These are phyloP conservation scores for Nesogale talazaci DNA, from an alignment of 2,113 vertebrate species.

Conservation along the genomic window DNA sequence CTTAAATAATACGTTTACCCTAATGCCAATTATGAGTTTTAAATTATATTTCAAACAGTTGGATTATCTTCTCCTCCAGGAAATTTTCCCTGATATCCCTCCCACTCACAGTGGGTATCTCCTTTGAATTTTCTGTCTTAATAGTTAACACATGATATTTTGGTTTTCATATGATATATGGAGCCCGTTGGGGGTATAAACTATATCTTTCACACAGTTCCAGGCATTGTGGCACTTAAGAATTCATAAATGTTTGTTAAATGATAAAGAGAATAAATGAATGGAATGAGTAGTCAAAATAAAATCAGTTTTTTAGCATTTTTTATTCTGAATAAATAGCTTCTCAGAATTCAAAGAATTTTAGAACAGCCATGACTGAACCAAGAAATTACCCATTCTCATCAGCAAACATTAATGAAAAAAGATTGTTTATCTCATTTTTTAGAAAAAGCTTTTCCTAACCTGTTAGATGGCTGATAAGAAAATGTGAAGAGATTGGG, in stretches of 20 bases:
- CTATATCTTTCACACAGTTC: conserved; percentile 22
- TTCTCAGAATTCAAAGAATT: conserved; percentile 66
- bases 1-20: conserved; percentile 24
- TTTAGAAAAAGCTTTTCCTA: conserved; percentile 75
- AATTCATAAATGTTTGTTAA: conserved; percentile 60
- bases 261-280: conserved; percentile 60
- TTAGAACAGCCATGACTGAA: conserved; percentile 54
- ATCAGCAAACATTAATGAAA: conserved; percentile 74
- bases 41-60: conserved; percentile 46
- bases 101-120: neutral
- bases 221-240: neutral
- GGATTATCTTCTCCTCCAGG: conserved; percentile 30
- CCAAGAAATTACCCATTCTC: conserved; percentile 70
- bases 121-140: conserved; percentile 18
- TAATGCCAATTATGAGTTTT: conserved; percentile 41
- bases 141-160: conserved; percentile 33
- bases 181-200: neutral
- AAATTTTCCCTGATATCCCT: conserved; percentile 38
- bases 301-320: conserved; percentile 64
- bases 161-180: neutral
- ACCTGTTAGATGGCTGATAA: conserved; percentile 74
- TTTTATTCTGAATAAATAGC: conserved; percentile 49
- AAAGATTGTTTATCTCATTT: conserved; percentile 79
- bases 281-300: conserved; percentile 52
- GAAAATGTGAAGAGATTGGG: conserved; percentile 77